Conservation (phyloP, 2,113 vertebrate species). For the Maccullochella peelii region DNA sequence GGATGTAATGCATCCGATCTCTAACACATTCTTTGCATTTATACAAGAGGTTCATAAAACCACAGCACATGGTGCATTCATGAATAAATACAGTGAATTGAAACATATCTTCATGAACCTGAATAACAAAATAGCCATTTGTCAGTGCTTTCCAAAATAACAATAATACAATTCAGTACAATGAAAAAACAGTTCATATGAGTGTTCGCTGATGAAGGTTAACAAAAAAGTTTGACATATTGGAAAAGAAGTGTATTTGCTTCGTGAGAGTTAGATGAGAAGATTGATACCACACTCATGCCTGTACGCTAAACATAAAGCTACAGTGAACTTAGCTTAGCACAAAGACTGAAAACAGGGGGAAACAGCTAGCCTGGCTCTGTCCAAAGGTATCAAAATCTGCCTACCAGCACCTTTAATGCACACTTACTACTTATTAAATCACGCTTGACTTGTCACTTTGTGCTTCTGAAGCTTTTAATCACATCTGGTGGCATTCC, state of each 20-base stretch:
- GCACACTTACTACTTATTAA: no score
- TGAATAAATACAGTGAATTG: background rate
- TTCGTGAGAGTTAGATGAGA: background rate
- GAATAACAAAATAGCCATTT: background rate
- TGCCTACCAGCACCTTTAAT: no score
- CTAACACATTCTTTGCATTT: constrained; percentile 14
- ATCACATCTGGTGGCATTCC: background rate
- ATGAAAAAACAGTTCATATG: background rate
- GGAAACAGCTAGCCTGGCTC: background rate
- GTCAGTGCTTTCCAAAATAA: background rate
- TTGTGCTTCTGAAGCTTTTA: background rate
- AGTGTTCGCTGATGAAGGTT: background rate
- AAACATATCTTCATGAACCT: background rate
- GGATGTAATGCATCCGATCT: constrained; percentile 17
- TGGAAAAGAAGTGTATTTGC: background rate
- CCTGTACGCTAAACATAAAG: no score
- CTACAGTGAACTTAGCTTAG: no score
- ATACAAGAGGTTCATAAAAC: constrained; percentile 20
- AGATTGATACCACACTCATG: no score
- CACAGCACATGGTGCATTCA: constrained; percentile 3
- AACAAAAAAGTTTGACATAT: background rate
- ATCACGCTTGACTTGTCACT: no score
- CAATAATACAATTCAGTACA: background rate
- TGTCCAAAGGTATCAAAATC: no score
- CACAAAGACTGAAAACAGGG: no score